Evolutionary conservation across 2,888 invertebrate species (phyloP), one percentile per base, ranked within the genome.

Genomic region (Galerucella pusilla): DNA sequence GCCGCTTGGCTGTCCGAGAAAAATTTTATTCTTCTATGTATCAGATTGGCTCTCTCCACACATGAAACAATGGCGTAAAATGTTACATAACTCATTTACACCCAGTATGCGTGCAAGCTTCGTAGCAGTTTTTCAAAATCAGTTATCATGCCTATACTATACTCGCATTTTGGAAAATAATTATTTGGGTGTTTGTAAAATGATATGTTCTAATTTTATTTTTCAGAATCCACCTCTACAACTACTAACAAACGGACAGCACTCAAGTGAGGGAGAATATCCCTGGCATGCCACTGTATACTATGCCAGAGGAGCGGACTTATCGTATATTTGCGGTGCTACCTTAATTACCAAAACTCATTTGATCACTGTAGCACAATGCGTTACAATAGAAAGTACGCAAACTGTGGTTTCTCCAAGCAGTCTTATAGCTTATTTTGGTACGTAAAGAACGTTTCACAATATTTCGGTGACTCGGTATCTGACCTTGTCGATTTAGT

Each of bases 211-310:
- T 1, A 7, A 7, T 42, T 42, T n/a, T 28, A 73, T 71, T 66
- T 74, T 69, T 25, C 66, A 84, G 83, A 81, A 82, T 72, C 72
- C 79, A 81, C 87, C 91, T 0, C 88, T 89, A 76, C 91, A 91
- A 0, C 84, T 92, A 72, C 91, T 92, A 68, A 90, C 91, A 5
- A 88, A 90, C 77, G 92, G 92, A 0, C 89, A 90, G 42, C 89
- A 89, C 0, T 91, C 92, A 0, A 83, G 89, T 52, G 90, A 91
- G 75, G 92, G 92, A 0, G 91, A 92, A 80, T 92, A 91, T 90
- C 93, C 93, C 0, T 93, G 93, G 93, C 92, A 92, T 84, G 91
- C 91, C 11, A 92, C 92, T 0, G 84, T 92, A 0, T 93, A 92
- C 82, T 90, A 90, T 80, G 89, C 91, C 0, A 82, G 81, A 78